Evolutionary conservation across 92 coral and sea anemone species (phyloP).

Genomic region (Hydrozoanthus gracilis): DNA sequence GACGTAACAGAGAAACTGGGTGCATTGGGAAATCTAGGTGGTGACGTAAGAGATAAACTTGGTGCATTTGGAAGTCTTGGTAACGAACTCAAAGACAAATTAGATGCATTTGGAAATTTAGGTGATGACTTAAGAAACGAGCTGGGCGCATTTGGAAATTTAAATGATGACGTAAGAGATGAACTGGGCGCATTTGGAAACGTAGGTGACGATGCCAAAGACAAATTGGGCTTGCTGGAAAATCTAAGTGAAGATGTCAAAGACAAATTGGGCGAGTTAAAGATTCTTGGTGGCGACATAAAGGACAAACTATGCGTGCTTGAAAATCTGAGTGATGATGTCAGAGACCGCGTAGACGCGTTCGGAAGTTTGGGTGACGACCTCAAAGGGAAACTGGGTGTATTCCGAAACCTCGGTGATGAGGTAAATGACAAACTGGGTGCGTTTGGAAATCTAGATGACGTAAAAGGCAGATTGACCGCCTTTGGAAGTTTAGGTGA

Average conservation of each 20-base stretch:
- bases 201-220: neutral
- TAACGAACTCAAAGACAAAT: neutral
- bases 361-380: neutral
- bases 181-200: neutral
- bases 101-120: neutral
- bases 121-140: neutral
- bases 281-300: neutral
- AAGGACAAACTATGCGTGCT: neutral
- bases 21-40: neutral
- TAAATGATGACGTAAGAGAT: neutral
- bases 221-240: neutral
- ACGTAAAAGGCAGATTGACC: too few species aligned
- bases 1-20: neutral
- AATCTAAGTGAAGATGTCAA: neutral
- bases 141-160: neutral
- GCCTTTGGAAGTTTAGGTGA: too few species aligned
- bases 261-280: neutral
- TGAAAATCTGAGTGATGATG: neutral
- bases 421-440: neutral
- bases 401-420: neutral
- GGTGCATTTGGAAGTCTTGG: neutral
- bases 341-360: neutral
- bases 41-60: neutral
- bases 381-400: neutral
- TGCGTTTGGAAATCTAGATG: too few species aligned